Percentiles rank a stretch among this genome's conserved stretches.
phyloP scores from a whole-genome alignment of 2,888 invertebrate genomes.

The Calephelis perditalis region DNA sequence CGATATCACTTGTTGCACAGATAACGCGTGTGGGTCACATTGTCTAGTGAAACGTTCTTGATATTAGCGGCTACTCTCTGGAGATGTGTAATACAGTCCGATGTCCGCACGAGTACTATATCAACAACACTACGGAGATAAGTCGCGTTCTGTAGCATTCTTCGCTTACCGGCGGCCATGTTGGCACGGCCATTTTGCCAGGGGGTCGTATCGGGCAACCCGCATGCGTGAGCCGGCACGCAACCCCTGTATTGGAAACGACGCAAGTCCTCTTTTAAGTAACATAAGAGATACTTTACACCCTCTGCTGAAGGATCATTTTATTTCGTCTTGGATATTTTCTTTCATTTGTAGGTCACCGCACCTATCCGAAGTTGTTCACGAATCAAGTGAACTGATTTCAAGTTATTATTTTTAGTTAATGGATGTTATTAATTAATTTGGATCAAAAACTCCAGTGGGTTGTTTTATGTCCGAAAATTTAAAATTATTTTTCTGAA shows the following conservation, averaged over 20 bases:
- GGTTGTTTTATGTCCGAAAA: too few species aligned
- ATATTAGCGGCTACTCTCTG: slow-evolving; percentile 47
- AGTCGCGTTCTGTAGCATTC: slow-evolving; percentile 68
- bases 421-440: slow-evolving; percentile 10
- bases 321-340: slow-evolving; percentile 40
- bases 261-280: slow-evolving; percentile 50
- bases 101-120: slow-evolving; percentile 57
- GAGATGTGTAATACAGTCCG: slow-evolving; percentile 59
- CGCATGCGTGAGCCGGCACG: slow-evolving; percentile 75
- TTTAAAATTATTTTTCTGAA: too few species aligned
- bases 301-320: slow-evolving; percentile 45
- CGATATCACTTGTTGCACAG: slow-evolving; percentile 74
- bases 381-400: slow-evolving; percentile 63
- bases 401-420: slow-evolving; percentile 48
- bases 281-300: slow-evolving; percentile 46
- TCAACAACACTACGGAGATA: slow-evolving; percentile 64
- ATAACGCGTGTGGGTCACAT: slow-evolving; percentile 46
- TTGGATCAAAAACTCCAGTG: neutral
- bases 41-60: slow-evolving; percentile 50
- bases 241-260: slow-evolving; percentile 56
- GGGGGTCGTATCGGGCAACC: slow-evolving; percentile 66
- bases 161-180: slow-evolving; percentile 77
- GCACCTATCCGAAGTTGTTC: slow-evolving; percentile 54
- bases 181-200: slow-evolving; percentile 77
- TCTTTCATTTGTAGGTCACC: slow-evolving; percentile 70